Conservation (phyloP, 2,888 invertebrate species). For the Cremastobaeus sp. region DNA sequence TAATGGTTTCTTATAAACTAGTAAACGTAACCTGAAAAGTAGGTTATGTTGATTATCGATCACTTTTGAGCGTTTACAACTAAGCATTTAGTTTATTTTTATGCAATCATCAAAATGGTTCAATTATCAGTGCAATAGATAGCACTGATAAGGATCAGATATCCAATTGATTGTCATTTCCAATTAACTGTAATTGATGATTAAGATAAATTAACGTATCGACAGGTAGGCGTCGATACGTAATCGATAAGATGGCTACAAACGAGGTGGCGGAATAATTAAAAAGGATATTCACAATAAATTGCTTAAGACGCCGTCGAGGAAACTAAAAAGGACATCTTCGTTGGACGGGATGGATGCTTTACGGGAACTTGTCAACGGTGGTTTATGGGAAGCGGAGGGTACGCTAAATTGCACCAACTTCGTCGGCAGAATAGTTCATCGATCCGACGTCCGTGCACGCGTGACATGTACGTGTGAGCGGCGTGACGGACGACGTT, state of each 20-base stretch:
- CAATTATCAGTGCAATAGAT: no score
- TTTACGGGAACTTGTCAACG: conserved; percentile 63
- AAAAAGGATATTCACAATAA: conserved; percentile 42
- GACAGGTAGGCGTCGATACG: not conserved
- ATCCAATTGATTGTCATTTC: no score
- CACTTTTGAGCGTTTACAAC: no score
- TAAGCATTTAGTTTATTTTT: no score
- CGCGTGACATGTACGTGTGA: conserved; percentile 59
- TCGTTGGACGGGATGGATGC: conserved; percentile 47
- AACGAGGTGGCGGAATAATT: conserved; percentile 29
- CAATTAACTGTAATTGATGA: no score
- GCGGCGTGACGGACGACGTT: conserved; percentile 61
- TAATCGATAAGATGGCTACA: no score
- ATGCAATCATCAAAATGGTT: no score
- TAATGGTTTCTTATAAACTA: no score
- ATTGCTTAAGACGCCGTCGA: conserved; percentile 32
- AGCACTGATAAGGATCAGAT: no score
- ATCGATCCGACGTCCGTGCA: conserved; percentile 61
- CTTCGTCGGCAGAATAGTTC: conserved; percentile 61
- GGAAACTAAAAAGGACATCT: conserved; percentile 36
- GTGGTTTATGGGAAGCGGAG: conserved; percentile 63
- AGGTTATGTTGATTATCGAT: no score
- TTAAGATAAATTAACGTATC: no score
- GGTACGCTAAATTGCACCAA: conserved; percentile 63
- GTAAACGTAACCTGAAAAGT: no score